These are phyloP conservation scores for Pandion haliaetus DNA, from an alignment of 2,113 vertebrate species.

Conservation along the genomic window DNA sequence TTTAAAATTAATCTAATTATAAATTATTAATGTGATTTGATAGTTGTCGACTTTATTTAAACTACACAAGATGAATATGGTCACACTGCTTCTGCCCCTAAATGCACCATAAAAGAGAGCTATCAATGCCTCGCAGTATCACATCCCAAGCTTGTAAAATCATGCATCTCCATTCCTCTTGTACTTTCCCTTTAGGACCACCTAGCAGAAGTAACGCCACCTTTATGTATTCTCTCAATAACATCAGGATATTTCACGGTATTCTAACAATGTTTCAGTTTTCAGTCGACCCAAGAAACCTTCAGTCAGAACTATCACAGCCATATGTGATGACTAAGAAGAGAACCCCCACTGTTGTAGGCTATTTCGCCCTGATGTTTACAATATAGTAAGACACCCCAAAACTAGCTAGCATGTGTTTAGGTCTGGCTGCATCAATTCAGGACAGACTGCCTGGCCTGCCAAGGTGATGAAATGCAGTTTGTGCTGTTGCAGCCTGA, in stretches of 20 bases:
- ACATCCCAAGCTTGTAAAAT: neutral
- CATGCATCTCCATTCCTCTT: neutral
- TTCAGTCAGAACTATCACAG: neutral
- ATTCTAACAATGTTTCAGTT: neutral
- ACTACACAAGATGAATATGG: neutral
- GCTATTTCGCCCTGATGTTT: neutral
- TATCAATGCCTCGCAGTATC: neutral
- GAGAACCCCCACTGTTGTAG: accelerated
- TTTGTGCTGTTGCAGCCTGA: neutral
- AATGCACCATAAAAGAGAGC: neutral
- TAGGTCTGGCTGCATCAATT: neutral
- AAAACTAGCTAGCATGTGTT: accelerated
- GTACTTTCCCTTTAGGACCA: neutral
- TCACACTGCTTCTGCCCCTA: neutral
- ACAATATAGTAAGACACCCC: neutral
- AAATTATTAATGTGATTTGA: neutral
- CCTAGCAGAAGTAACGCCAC: neutral
- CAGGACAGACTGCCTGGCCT: neutral
- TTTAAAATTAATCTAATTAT: neutral
- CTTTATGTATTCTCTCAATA: neutral
- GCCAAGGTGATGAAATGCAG: accelerated
- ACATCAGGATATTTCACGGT: neutral
- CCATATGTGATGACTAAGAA: accelerated
- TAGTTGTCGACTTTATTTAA: neutral
- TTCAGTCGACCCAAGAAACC: neutral